A percentile compares a stretch with the other conserved stretches of the same genome.
Evolutionary conservation across 2,113 vertebrate genomes (phyloP).

Genomic region (Empidonax alnorum): DNA sequence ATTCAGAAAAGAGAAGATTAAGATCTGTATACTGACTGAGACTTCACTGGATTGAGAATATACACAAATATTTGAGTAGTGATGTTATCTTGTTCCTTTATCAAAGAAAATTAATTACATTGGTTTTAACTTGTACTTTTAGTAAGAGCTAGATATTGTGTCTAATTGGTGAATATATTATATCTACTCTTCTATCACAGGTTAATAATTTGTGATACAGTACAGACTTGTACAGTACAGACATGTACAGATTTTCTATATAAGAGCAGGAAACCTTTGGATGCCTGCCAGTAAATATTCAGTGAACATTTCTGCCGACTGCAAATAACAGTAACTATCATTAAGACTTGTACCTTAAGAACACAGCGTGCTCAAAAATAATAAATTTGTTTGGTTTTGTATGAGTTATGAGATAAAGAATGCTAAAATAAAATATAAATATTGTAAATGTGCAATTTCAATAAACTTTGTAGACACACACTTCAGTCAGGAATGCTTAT

Average conservation of each 20-base stretch:
- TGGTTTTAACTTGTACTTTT: neutral
- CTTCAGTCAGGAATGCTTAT: neutral
- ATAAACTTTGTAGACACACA: neutral
- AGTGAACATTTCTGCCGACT: neutral
- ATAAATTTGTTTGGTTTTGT: neutral
- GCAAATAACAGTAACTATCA: neutral
- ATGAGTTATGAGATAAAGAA: neutral
- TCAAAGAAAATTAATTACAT: neutral
- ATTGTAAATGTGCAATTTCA: neutral
- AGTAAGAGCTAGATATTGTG: neutral
- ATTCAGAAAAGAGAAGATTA: neutral
- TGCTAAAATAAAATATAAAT: conserved; percentile 3
- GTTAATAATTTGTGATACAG: neutral
- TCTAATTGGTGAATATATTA: neutral
- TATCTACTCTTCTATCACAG: neutral
- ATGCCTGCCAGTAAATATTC: conserved; percentile 17
- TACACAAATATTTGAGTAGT: neutral
- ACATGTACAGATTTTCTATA: neutral
- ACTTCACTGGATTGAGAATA: neutral
- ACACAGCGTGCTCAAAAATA: neutral
- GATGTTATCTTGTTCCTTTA: neutral
- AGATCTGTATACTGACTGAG: neutral
- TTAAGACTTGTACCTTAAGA: conserved; percentile 8
- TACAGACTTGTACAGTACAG: neutral
- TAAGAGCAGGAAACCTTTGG: neutral